phyloP scores from a whole-genome alignment of 2,113 vertebrate species.

The Barbus barbus region DNA sequence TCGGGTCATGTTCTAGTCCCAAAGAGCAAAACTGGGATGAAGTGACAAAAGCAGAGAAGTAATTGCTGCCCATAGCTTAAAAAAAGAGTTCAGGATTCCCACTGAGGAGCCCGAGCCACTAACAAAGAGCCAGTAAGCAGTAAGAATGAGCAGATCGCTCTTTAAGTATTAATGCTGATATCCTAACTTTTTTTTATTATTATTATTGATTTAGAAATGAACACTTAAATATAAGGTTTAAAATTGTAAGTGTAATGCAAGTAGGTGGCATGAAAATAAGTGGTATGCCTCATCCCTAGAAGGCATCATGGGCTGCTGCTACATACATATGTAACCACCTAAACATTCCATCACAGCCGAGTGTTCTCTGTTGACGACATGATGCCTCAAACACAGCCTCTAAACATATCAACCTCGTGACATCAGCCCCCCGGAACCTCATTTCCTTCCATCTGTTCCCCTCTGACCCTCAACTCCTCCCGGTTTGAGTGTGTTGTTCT shows the following conservation, averaged over 20 bases:
- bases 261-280: background rate
- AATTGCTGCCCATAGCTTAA: slow-evolving; percentile 10
- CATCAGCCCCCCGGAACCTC: slow-evolving; percentile 13
- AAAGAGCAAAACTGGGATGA: slow-evolving; percentile 16
- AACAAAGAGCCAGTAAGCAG: background rate
- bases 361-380: slow-evolving; percentile 36
- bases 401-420: slow-evolving; percentile 51
- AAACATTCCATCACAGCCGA: slow-evolving; percentile 14
- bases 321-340: background rate
- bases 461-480: slow-evolving; percentile 36
- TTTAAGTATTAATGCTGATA: background rate
- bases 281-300: background rate
- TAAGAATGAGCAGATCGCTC: background rate
- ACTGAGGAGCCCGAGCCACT: background rate
- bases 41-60: slow-evolving; percentile 1
- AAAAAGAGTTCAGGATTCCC: slow-evolving; percentile 9
- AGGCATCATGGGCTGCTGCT: background rate
- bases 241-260: background rate
- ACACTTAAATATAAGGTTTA: background rate
- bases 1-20: slow-evolving; percentile 3
- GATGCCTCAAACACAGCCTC: slow-evolving; percentile 34
- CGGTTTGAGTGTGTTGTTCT: slow-evolving; percentile 40
- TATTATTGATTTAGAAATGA: background rate
- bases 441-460: slow-evolving; percentile 37
- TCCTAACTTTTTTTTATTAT: background rate